Evolutionary conservation across 23 tunicate genomes (phyloP).

Genomic region (Trididemnum clinides): DNA sequence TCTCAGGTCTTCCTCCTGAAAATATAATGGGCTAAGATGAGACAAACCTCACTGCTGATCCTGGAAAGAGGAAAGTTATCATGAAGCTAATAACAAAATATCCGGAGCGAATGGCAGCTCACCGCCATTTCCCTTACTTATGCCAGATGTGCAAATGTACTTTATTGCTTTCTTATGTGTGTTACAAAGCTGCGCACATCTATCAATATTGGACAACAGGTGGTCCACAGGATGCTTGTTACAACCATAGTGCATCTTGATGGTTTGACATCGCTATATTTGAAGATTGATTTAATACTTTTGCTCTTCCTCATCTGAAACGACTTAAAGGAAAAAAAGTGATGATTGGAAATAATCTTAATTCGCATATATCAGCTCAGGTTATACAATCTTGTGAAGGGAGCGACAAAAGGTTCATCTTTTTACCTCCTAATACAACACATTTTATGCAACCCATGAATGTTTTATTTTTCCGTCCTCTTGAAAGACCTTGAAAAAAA

Average conservation of each 20-base stretch:
- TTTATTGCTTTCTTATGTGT: not conserved
- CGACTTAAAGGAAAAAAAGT: not conserved
- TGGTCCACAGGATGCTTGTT: not conserved
- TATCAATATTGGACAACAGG: not conserved
- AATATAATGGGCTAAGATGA: slow-evolving; percentile 20
- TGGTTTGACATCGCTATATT: not conserved
- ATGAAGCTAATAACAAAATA: not conserved
- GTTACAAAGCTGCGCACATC: not conserved
- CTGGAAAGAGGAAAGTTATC: slow-evolving; percentile 9
- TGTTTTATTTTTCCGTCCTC: not conserved
- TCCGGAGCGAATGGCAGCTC: not conserved
- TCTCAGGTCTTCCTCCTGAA: not conserved
- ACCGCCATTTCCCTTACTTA: not conserved
- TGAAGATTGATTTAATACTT: not conserved
- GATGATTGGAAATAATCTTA: not conserved
- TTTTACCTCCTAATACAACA: not conserved
- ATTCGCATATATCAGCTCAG: not conserved
- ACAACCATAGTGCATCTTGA: not conserved
- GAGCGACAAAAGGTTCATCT: not conserved
- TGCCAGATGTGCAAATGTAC: slow-evolving; percentile 27
- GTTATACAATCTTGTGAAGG: not conserved
- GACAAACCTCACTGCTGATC: slow-evolving; percentile 32
- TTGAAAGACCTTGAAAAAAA: not conserved
- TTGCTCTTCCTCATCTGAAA: not conserved
- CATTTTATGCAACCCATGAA: not conserved